These are phyloP conservation scores for Sprattus sprattus DNA, from an alignment of 2,113 vertebrate species.

Conservation along the genomic window DNA sequence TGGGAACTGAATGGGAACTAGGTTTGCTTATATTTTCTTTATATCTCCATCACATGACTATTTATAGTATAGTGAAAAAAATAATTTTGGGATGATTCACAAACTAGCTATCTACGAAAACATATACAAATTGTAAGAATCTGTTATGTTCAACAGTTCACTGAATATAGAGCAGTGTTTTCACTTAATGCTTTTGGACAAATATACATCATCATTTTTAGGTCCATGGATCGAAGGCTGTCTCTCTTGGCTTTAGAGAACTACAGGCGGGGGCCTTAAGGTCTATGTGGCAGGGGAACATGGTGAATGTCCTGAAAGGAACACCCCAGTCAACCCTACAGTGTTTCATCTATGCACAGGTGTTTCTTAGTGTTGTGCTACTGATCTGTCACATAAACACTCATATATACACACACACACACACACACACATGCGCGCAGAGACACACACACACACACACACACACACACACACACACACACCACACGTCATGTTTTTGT, in stretches of 20 bases:
- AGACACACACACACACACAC: neutral
- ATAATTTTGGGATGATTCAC: too few relatives aligned
- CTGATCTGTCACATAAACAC: neutral
- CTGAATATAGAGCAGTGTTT: too few relatives aligned
- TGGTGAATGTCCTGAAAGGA: slow-evolving; percentile 71
- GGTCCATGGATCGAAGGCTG: slow-evolving; percentile 68
- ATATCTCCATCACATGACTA: too few relatives aligned
- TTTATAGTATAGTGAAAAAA: too few relatives aligned
- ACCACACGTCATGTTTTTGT: too few relatives aligned
- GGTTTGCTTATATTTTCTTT: too few relatives aligned
- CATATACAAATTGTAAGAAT: too few relatives aligned
- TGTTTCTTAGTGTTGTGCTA: slow-evolving; percentile 32
- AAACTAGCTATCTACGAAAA: too few relatives aligned
- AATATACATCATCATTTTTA: slow-evolving; percentile 31
- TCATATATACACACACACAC: neutral
- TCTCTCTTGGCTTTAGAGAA: slow-evolving; percentile 62
- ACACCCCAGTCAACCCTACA: slow-evolving; percentile 73
- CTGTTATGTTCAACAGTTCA: too few relatives aligned
- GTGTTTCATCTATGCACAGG: slow-evolving; percentile 72
- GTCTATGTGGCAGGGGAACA: slow-evolving; percentile 74
- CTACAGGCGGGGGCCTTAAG: slow-evolving; percentile 59
- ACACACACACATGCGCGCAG: neutral
- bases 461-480: too few relatives aligned
- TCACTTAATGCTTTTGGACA: neutral
- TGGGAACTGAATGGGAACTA: too few relatives aligned